Evolutionary conservation across 2,797 vertebrate species (phyloP), one percentile per base, ranked within the genome.

Genomic region (Rhinophrynus dorsalis): DNA sequence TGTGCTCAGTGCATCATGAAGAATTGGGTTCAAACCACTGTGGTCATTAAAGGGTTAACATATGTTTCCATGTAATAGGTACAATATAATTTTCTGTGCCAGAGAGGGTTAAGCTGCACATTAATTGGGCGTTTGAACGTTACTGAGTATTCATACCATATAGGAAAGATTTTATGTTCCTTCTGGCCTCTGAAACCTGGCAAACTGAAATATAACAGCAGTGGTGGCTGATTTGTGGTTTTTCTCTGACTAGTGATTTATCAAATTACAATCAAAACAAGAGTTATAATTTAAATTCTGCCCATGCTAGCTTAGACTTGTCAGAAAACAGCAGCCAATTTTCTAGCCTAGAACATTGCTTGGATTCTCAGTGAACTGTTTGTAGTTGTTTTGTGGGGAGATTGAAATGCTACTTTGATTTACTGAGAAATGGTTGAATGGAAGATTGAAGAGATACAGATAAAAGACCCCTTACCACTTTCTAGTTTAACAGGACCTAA

Each of bases 241-340:
- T 66, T 44, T 50, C 69, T 59, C 62, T 51, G 69, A 66, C 69
- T 73, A 65, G 69, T 65, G 55, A 73, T 73, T 73, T 66, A 73
- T 73, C 69, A 73, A 66, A 73, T 73, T 73, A 73, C 69, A 66
- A 73, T 73, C 66, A 73, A 73, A 73, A 73, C 62, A 73, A 59
- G 62, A 66, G 61, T 66, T 73, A 73, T 73, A 66, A 73, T 73
- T 73, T 73, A 65, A 73, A 73, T 73, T 73, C 69, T 66, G 62
- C 51, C 61, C 69, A 66, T 66, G 61, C 68, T 65, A 72, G 69
- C 62, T 15, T 54, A 59, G 69, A 57, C 69, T 66, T 73, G 69
- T 73, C 62, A 73, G 44, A 57, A 73, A 59, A 66, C 69, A 66
- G 61, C 54, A 73, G 69, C 61, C 55, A 73, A 60, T 66, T 73